phyloP scores from a whole-genome alignment of 2,888 invertebrate genomes.

The Morpho achilles region DNA sequence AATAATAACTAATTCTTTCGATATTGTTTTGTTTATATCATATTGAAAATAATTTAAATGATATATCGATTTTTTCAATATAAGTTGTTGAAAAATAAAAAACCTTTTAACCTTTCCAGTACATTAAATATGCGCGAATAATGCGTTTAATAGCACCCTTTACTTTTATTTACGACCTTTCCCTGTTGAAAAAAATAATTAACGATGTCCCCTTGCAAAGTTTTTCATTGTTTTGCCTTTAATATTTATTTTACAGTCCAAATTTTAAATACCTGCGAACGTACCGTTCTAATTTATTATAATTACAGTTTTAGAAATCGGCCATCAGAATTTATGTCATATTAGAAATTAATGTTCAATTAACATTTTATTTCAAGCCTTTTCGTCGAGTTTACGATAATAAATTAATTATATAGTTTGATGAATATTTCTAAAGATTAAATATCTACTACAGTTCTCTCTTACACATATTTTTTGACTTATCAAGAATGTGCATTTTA shows the following conservation, averaged over 20 bases:
- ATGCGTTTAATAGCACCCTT: slow-evolving; percentile 78
- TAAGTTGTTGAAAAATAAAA: slow-evolving; percentile 68
- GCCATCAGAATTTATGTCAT: too few relatives aligned
- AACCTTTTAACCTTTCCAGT: slow-evolving; percentile 72
- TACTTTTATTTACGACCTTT: slow-evolving; percentile 70
- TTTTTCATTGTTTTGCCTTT: slow-evolving; percentile 60
- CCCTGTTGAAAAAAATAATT: slow-evolving; percentile 67
- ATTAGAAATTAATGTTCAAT: too few relatives aligned
- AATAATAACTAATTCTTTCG: background rate
- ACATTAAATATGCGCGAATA: slow-evolving; percentile 76
- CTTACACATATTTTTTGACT: too few relatives aligned
- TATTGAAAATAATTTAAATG: slow-evolving; percentile 61
- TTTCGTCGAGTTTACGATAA: too few relatives aligned
- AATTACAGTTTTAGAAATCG: slow-evolving; percentile 14
- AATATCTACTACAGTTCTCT: too few relatives aligned
- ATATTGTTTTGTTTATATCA: slow-evolving; percentile 47
- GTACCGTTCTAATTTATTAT: slow-evolving; percentile 17
- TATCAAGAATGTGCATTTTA: too few relatives aligned
- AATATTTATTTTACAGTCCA: slow-evolving; percentile 44
- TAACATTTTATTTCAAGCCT: too few relatives aligned
- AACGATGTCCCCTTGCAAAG: slow-evolving; percentile 59
- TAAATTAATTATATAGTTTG: too few relatives aligned
- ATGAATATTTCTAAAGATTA: too few relatives aligned
- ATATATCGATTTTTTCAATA: slow-evolving; percentile 55
- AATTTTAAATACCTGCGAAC: slow-evolving; percentile 26